Evolutionary conservation across 2,797 vertebrate genomes (phyloP), one percentile per base, ranked within the genome.

Genomic region (Crax fasciolata): DNA sequence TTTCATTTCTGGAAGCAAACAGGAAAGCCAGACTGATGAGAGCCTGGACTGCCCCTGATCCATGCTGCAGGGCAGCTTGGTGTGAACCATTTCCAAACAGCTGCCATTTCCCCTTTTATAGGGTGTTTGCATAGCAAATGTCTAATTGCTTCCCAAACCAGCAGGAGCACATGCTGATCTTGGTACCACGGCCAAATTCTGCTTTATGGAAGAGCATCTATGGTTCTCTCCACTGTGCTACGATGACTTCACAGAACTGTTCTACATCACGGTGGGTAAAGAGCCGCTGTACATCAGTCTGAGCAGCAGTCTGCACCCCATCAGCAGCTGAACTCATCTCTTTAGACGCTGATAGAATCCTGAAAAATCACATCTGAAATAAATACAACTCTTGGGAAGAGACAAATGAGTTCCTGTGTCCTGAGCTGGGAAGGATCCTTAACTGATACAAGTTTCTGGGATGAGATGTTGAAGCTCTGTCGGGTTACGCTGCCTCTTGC

Each of bases 171-270:
- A 2, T 43, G 28, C 77, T 70, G 51, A 3, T 70, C 73, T 38
- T 38, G 54, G 5, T 21, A 21, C 44, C 15, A 1, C 0, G 1
- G 32, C 43, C 61, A 13, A 13, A n/a, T 15, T 35, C 35, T 27
- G 2, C 44, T 13, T 9, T 23, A 9, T 6, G 0, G 8, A n/a
- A 58, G 35, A 58, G 48, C 52, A 71, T 3, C 20, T 4, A 4
- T 6, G 1, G 28, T 46, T 49, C 24, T 8, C 25, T 59, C 85
- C 76, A 1, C 12, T 25, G 35, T 3, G 7, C 57, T 35, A 30
- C 23, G 25, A 57, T 18, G 13, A 16, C 46, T 46, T 68, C 0
- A 25, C 20, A 71, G 9, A 61, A 16, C 46, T 32, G 10, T 3
- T 20, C 43, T 62, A 39, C 0, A 11, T 80, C 57, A 6, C 9